Base-by-base conservation (phyloP, 2,888 invertebrate species). In the Leptinotarsa haldemani region DNA sequence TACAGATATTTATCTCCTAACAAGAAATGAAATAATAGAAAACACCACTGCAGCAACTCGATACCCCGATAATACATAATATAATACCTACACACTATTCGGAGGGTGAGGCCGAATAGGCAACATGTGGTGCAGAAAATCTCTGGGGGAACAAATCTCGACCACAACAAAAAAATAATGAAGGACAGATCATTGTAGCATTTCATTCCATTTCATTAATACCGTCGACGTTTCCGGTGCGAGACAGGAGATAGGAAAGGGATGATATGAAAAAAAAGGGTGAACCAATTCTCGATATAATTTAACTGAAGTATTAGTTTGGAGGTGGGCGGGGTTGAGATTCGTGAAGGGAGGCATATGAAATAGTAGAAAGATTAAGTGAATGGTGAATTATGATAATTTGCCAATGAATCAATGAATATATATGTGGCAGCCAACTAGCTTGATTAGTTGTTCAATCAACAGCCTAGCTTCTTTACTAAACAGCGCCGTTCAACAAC, bases 101-200 rank as follows among this genome's bases (percentile, higher is more conserved):
- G 18, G 72, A 75, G 75, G 73, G 75, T 75, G 72, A 70, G 74
- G 73, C 68, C 65, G 72, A 73, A 71, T 70, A 70, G 71, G 74
- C 74, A 69, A 76, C 76, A 76, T 76, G 76, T 76, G 76, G 76
- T 72, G 67, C 70, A 69, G 58, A 65, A 74, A 74, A 71, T 76
- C 74, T 72, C 74, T 64, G 65, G 70, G 76, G 76, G 72, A 72
- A 76, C 69, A 69, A 30, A 53, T 53, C 46, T 56, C 61, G 61
- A 61, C 61, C 61, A 30, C 61, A 61, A 61, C 61, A 61, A 61
- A 68, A 56, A 68, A 68, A 68, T 56, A 40, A 46, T 68, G 46
- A 56, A 47, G 68, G 56, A 68, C 46, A 68, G 53, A 18, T 70
- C 74, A 70, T 70, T 70, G 74, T 74, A 70, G 74, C 74, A 53